A percentile compares a stretch with the other conserved stretches of the same genome.
Evolutionary conservation across 2,113 vertebrate genomes (phyloP).

Genomic region (Verasper variegatus): DNA sequence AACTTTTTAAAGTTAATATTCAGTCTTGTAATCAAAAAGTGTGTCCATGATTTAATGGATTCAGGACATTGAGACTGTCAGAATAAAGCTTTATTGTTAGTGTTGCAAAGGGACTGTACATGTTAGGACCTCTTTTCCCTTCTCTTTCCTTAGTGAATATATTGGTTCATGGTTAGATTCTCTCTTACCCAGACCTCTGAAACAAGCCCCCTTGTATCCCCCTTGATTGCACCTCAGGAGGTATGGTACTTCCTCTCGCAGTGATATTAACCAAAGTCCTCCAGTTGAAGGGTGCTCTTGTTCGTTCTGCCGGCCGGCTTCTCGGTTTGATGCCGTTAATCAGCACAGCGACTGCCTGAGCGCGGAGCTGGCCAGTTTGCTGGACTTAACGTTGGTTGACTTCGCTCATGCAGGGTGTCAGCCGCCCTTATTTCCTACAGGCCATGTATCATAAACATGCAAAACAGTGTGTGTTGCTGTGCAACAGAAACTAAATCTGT

Average conservation of each 20-base stretch:
- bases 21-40: background rate
- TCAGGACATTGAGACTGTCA: background rate
- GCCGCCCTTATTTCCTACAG: conserved; percentile 22
- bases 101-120: too few relatives aligned
- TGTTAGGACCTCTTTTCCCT: too few relatives aligned
- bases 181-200: background rate
- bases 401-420: conserved; percentile 29
- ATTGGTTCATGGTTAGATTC: background rate
- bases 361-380: conserved; percentile 10
- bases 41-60: background rate
- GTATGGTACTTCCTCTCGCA: rapidly evolving
- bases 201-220: background rate
- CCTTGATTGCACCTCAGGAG: background rate
- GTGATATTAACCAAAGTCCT: background rate
- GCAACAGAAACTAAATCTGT: background rate
- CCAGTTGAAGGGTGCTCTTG: background rate
- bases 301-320: conserved; percentile 4
- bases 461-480: background rate
- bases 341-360: conserved; percentile 2
- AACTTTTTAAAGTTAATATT: too few relatives aligned
- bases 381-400: conserved; percentile 4
- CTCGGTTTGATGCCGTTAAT: conserved; percentile 30
- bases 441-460: conserved; percentile 15
- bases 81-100: too few relatives aligned
- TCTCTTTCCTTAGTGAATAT: background rate